Conservation (phyloP, 2,888 invertebrate species). For the Hemistola chrysoprasaria region DNA sequence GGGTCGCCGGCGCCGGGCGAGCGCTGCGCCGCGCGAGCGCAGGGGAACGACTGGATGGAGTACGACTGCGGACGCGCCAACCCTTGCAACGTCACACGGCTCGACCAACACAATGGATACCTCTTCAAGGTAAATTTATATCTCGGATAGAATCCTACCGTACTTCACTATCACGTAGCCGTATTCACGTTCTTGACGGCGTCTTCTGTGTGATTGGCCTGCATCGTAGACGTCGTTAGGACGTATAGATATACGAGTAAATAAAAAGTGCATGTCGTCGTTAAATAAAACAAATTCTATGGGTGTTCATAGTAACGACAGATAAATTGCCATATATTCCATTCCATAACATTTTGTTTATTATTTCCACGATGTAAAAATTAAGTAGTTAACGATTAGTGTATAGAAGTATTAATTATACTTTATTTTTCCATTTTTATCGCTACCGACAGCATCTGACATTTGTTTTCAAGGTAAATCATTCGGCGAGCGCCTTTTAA, state of each 20-base stretch:
- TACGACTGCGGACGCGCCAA: constrained; percentile 92
- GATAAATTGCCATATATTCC: no score
- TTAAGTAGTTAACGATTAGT: constrained; percentile 11
- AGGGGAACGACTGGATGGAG: constrained; percentile 88
- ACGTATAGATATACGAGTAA: no score
- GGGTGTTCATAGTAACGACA: no score
- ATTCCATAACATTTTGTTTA: constrained; percentile 10
- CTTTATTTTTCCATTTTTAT: constrained; percentile 65
- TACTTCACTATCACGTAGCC: no score
- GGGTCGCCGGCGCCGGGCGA: constrained; percentile 51
- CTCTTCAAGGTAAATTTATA: constrained; percentile 90
- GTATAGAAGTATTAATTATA: constrained; percentile 42
- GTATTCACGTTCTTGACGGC: no score
- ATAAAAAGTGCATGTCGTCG: no score
- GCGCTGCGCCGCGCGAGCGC: constrained; percentile 54
- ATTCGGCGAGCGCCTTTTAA: constrained; percentile 42
- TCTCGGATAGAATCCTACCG: no score
- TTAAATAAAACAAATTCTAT: no score
- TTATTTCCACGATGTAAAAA: constrained; percentile 5
- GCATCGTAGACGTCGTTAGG: neutral
- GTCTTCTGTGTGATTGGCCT: neutral
- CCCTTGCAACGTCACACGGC: constrained; percentile 92
- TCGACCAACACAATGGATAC: constrained; percentile 94
- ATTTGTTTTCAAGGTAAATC: constrained; percentile 78
- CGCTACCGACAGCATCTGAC: constrained; percentile 78